Percentiles rank a stretch among this genome's conserved stretches.
These are phyloP conservation scores for Pristionchus exspectatus DNA, from an alignment of 2,888 invertebrate species.

Conservation along the genomic window DNA sequence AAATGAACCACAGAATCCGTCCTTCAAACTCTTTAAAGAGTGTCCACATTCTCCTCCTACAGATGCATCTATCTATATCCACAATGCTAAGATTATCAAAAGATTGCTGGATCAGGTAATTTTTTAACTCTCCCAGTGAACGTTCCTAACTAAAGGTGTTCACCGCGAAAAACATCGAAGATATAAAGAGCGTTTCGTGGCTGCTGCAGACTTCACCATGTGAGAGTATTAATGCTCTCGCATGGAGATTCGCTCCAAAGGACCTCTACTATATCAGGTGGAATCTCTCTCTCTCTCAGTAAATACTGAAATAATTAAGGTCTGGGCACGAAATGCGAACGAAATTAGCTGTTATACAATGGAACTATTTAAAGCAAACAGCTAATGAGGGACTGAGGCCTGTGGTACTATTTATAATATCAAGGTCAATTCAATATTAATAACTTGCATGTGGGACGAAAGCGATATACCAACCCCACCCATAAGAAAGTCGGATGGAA, in stretches of 20 bases:
- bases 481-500: neutral
- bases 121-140: neutral
- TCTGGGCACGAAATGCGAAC: constrained; percentile 2
- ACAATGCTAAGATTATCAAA: neutral
- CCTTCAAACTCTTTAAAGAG: neutral
- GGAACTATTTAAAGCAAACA: neutral
- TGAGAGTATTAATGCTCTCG: constrained; percentile 2
- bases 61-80: neutral
- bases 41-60: neutral
- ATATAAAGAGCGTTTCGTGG: neutral
- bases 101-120: neutral
- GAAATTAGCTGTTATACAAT: neutral
- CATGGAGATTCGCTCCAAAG: neutral
- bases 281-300: neutral
- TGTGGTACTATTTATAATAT: neutral
- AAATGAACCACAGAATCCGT: neutral
- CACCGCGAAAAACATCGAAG: neutral
- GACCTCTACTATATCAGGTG: neutral
- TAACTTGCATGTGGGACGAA: neutral
- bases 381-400: neutral
- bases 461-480: neutral
- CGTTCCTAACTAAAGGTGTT: neutral
- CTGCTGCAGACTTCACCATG: neutral
- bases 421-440: neutral
- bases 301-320: neutral